Evolutionary conservation across 2,797 vertebrate genomes (phyloP), one percentile per base, ranked within the genome.

Genomic region (Moxostoma hubbsi): DNA sequence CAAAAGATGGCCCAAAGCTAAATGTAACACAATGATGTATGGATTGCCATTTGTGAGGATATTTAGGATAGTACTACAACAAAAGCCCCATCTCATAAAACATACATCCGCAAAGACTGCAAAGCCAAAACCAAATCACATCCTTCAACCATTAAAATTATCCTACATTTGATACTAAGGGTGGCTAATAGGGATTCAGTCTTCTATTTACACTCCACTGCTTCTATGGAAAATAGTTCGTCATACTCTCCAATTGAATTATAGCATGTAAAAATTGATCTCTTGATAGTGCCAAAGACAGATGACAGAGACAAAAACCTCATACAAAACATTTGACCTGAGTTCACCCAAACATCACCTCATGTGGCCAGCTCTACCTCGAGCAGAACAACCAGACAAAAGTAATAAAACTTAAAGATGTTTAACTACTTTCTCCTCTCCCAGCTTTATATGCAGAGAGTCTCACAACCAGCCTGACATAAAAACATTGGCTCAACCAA

Each of bases 181-280:
- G 18, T 5, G 13, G 18, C 18, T 59, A 9, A 77, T 24, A 68
- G 51, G 6, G 18, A 18, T 61, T 77, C 46, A 59, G 75, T 57
- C 46, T 15, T 11, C 74, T 36, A 76, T 67, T 53, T 58, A 67
- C 55, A 58, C 47, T 68, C 9, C 13, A 59, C 16, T 57, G 45
- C 36, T 57, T 66, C 15, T 47, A 58, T 49, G 74, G 74, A 68
- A 76, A 76, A 76, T 9, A 66, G 36, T 36, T 18, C 11, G 74
- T 36, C 64, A 76, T 67, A 67, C 45, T 58, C 13, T 67, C 47
- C 15, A 54, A 66, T 47, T 16, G 51, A 72, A 80, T 75, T 71
- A 71, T 11, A 46, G 61, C 67, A 80, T 76, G 61, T 61, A 76
- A 66, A 73, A 65, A 74, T 68, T 73, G 13, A 73, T 80, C 66